phyloP scores from a whole-genome alignment of 2,113 vertebrate species.

The Crotalus helleri region DNA sequence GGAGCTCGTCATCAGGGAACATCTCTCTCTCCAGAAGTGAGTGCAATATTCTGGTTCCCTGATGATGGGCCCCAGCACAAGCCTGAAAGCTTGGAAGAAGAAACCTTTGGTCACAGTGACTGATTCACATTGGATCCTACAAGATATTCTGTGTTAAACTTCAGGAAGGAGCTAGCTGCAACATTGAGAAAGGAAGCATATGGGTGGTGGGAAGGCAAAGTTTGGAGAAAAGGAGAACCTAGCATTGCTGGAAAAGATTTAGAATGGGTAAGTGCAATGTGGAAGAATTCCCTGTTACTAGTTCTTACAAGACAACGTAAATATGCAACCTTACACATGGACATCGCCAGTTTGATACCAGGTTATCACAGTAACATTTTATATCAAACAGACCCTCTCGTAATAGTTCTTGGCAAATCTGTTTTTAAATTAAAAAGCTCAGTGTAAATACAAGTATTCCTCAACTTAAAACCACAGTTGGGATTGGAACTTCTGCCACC shows the following conservation, averaged over 20 bases:
- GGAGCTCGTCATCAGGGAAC: background rate
- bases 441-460: background rate
- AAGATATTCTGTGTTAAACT: background rate
- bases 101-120: background rate
- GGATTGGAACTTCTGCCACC: background rate
- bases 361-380: background rate
- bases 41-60: background rate
- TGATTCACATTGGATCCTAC: background rate
- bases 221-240: background rate
- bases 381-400: background rate
- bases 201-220: background rate
- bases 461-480: background rate
- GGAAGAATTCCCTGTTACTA: background rate
- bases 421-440: background rate
- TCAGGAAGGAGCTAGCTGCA: background rate
- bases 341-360: background rate
- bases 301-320: background rate
- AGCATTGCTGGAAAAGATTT: background rate
- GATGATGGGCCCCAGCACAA: background rate
- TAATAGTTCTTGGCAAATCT: background rate
- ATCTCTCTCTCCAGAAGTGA: background rate
- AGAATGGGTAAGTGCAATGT: background rate
- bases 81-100: background rate
- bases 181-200: background rate
- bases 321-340: background rate